phyloP scores from a whole-genome alignment of 1,140 invertebrate genomes.

The Nasonia giraulti region DNA sequence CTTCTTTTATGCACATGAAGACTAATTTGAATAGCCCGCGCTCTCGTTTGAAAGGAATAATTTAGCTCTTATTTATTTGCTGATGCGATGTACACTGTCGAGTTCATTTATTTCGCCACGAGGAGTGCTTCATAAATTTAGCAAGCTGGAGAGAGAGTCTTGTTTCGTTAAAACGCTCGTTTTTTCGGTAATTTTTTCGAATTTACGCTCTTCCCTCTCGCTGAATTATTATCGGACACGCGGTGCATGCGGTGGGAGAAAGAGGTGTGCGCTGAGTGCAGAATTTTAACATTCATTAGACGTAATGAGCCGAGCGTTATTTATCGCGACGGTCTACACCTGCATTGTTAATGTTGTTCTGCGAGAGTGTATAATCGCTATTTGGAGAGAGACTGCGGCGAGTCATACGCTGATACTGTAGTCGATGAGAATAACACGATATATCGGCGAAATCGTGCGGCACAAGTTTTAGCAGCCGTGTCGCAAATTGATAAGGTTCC shows the following conservation, averaged over 20 bases:
- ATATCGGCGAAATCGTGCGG: not conserved
- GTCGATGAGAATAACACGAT: not conserved
- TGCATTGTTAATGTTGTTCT: not conserved
- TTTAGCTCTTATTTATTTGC: constrained; percentile 22
- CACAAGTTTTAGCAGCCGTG: not conserved
- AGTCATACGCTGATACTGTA: no score
- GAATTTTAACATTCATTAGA: not conserved
- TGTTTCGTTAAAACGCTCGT: not conserved
- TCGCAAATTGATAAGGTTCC: not conserved
- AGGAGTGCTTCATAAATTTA: not conserved
- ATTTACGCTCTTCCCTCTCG: not conserved
- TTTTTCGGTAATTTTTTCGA: not conserved
- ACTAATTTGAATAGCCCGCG: constrained; percentile 31
- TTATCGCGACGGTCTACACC: not conserved
- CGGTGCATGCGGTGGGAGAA: no score
- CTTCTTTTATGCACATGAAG: constrained; percentile 26
- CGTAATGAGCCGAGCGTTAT: not conserved
- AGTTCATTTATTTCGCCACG: not conserved
- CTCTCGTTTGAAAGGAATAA: constrained; percentile 28
- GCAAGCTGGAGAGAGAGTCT: not conserved
- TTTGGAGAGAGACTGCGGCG: no score
- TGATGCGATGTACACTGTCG: not conserved
- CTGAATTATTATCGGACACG: no score
- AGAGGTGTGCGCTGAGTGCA: no score
- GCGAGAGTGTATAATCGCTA: no score